Evolutionary conservation across 2,888 invertebrate genomes (phyloP), one percentile per base, ranked within the genome.

Genomic region (Tachina lurida): DNA sequence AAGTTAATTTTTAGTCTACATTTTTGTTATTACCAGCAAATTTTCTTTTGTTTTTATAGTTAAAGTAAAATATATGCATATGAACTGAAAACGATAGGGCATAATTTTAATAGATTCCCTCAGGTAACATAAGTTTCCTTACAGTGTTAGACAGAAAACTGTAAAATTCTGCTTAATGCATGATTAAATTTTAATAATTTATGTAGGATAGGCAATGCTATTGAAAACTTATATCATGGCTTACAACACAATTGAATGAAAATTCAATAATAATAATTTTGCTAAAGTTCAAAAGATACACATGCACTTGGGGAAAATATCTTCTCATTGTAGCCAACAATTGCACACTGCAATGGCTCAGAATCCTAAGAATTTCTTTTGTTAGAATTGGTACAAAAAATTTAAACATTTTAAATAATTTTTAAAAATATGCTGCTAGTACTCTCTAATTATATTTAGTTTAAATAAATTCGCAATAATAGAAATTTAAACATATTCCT

Each of bases 71-170:
- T 31, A 31, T 7, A 31, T 31, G 31, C 31, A 31, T 31, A 31
- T 31, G 31, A 22, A 15, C 19, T 13, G 12, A 19, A 45, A 12
- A 43, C 8, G 2, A 43, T 19, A 19, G 13, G 45, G 13, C 47
- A 39, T 73, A 77, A 60, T 60, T 73, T 60, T 83, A 83, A 83
- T 73, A 60, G 67, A 60, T 49, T 78, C 83, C 77, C 83, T n/a
- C 31, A 54, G 68, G 77, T 73, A 74, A 52, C 60, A 74, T 74
- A 84, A 67, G 56, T 73, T 71, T 63, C 41, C 22, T 47, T 15
- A 10, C 13, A 10, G 47, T 47, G 45, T 13, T 39, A 47, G 17
- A 67, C 10, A 52, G 17, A 4, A 52, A 43, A 52, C 54, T 62
- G n/a, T 62, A 4, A 13, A 60, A n/a, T 39, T 60, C n/a, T 39